A percentile compares a stretch with the other conserved stretches of the same genome.
Conservation (phyloP, 1,140 invertebrate genomes). For the Polyergus mexicanus region DNA sequence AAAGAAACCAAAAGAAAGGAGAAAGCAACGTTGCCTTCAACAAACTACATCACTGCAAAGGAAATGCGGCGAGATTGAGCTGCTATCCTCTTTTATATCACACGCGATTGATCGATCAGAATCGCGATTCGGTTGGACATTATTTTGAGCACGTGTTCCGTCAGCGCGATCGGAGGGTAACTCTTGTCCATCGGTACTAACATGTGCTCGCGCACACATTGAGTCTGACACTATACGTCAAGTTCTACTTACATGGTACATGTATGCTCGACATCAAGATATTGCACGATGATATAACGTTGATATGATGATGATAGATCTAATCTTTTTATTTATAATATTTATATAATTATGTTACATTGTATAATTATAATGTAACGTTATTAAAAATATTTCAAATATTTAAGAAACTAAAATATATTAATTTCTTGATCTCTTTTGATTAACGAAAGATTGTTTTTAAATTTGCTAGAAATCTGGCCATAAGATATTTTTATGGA, state of each 20-base stretch:
- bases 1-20: constrained; percentile 47
- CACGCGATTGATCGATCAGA: constrained; percentile 63
- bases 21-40: constrained; percentile 32
- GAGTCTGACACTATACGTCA: constrained; percentile 56
- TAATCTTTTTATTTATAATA: too few relatives aligned
- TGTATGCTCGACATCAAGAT: neutral
- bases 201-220: constrained; percentile 46
- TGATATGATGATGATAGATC: neutral
- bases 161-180: constrained; percentile 61
- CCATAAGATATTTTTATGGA: neutral
- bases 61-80: constrained; percentile 50
- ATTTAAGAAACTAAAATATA: neutral
- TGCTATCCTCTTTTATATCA: constrained; percentile 63
- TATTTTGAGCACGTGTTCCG: constrained; percentile 69
- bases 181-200: constrained; percentile 22
- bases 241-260: neutral
- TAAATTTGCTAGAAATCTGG: neutral
- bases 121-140: constrained; percentile 52
- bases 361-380: neutral
- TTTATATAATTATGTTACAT: neutral
- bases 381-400: neutral
- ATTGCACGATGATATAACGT: neutral
- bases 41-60: constrained; percentile 47
- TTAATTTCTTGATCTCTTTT: neutral
- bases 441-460: neutral